Evolutionary conservation across 2,888 invertebrate species (phyloP).

Genomic region (Gibbula magus): DNA sequence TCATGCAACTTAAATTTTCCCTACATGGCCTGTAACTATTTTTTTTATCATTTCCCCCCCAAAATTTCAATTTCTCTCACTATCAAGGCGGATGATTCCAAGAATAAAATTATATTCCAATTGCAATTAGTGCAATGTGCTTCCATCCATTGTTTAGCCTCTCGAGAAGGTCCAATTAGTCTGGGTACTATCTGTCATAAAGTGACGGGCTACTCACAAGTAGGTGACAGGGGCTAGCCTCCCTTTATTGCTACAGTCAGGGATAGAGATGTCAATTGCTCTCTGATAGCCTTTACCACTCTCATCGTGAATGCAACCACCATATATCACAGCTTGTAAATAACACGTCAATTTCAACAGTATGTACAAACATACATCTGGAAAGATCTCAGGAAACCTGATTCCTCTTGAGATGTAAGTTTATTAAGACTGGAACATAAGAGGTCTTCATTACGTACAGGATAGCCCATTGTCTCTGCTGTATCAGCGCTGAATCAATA

Average conservation of each 20-base stretch:
- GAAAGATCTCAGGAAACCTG: constrained; percentile 4
- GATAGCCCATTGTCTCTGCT: too few relatives aligned
- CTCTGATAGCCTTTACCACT: constrained; percentile 1
- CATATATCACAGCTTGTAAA: constrained; percentile 9
- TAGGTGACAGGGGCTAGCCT: neutral
- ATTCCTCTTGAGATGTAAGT: neutral
- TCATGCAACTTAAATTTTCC: too few relatives aligned
- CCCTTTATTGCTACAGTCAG: neutral
- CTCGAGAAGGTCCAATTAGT: too few relatives aligned
- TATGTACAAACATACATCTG: constrained; percentile 7
- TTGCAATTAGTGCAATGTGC: neutral
- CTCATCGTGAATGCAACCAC: neutral
- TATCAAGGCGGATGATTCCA: too few relatives aligned
- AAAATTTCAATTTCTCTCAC: too few relatives aligned
- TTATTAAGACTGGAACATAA: too few relatives aligned
- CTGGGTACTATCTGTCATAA: neutral
- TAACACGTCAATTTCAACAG: neutral
- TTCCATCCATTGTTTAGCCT: neutral
- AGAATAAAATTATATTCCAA: neutral
- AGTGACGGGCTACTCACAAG: neutral
- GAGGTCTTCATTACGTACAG: too few relatives aligned
- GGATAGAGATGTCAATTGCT: constrained; percentile 17
- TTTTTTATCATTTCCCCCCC: too few relatives aligned
- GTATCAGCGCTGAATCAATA: too few relatives aligned
- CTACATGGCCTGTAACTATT: too few relatives aligned